These are phyloP conservation scores for Sarcophaga variegata DNA, from an alignment of 2,888 invertebrate genomes.

Conservation along the genomic window DNA sequence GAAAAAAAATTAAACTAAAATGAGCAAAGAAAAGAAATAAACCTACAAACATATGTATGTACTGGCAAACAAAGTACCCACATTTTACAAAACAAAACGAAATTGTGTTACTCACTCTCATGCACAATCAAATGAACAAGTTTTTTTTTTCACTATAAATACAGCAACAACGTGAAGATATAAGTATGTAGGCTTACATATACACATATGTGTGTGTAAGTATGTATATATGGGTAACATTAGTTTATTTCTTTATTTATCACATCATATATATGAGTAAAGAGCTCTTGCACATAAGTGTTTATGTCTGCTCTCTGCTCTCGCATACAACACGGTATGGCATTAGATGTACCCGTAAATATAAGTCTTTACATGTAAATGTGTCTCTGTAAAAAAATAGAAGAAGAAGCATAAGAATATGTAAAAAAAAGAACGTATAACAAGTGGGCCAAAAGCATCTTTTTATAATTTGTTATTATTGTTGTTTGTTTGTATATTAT, in stretches of 20 bases:
- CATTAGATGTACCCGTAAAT: neutral
- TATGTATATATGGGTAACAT: neutral
- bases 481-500: constrained; percentile 53
- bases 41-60: neutral
- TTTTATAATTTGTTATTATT: constrained; percentile 70
- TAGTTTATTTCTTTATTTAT: neutral
- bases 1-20: constrained; percentile 30
- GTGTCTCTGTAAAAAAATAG: neutral
- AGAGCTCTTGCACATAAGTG: neutral
- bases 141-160: too few species aligned
- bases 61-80: constrained; percentile 10
- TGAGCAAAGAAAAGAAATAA: constrained; percentile 40
- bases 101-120: neutral
- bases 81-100: constrained; percentile 43
- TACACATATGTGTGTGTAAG: neutral
- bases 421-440: constrained; percentile 12
- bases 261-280: neutral
- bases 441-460: constrained; percentile 69
- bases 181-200: neutral
- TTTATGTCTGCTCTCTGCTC: neutral
- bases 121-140: too few species aligned
- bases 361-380: neutral
- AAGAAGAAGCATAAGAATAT: neutral
- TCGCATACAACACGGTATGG: neutral
- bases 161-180: too few species aligned